phyloP scores from a whole-genome alignment of 2,888 invertebrate genomes.

The Drosophila lutescens region DNA sequence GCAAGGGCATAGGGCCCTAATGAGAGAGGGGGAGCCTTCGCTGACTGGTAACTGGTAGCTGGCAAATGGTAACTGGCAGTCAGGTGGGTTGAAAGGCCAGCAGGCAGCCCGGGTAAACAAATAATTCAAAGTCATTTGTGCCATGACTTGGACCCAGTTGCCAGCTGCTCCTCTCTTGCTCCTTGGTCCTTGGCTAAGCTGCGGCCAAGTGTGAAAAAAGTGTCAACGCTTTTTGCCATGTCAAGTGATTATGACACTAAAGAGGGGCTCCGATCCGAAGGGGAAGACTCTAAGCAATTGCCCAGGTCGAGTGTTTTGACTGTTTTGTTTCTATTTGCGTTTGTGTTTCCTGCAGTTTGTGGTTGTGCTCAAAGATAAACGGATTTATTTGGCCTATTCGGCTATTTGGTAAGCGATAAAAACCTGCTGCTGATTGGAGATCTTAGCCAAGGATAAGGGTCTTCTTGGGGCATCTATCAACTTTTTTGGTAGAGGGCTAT shows the following conservation, averaged over 20 bases:
- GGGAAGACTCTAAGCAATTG: slow-evolving; percentile 11
- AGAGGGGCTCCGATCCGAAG: slow-evolving; percentile 56
- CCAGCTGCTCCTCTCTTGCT: slow-evolving; percentile 43
- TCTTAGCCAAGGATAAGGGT: slow-evolving; percentile 1
- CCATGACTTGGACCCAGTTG: slow-evolving; percentile 53
- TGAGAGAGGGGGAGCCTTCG: slow-evolving; percentile 20
- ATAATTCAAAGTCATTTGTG: slow-evolving; percentile 76
- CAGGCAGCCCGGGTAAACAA: slow-evolving; percentile 67
- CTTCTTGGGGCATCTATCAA: background rate
- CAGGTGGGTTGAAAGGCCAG: slow-evolving; percentile 23
- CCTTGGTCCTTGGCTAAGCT: slow-evolving; percentile 8
- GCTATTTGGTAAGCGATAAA: background rate
- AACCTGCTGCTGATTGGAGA: slow-evolving; percentile 15
- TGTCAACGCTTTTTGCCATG: slow-evolving; percentile 55
- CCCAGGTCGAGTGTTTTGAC: slow-evolving; percentile 26
- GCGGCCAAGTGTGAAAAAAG: slow-evolving; percentile 59
- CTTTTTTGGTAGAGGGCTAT: background rate
- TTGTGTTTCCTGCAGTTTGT: slow-evolving; percentile 15
- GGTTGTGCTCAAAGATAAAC: slow-evolving; percentile 17
- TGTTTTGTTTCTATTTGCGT: slow-evolving; percentile 15
- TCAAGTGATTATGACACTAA: slow-evolving; percentile 75
- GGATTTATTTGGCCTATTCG: slow-evolving; percentile 18
- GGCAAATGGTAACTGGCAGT: slow-evolving; percentile 23
- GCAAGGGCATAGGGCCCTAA: slow-evolving; percentile 16
- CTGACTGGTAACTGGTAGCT: slow-evolving; percentile 12